phyloP scores from a whole-genome alignment of 2,888 invertebrate species.

The Heliconius ismenius region DNA sequence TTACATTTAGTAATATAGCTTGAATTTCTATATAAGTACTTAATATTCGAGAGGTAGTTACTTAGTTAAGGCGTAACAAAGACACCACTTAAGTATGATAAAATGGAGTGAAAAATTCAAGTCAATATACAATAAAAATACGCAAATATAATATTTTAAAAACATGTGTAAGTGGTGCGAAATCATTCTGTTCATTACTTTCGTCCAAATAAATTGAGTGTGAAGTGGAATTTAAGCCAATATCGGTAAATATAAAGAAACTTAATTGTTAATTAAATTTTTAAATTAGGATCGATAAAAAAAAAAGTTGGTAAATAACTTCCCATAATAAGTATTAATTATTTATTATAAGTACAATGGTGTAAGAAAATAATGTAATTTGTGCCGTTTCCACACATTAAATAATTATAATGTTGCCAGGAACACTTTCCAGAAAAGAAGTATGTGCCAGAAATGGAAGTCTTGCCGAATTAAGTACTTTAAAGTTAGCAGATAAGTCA shows the following conservation, averaged over 20 bases:
- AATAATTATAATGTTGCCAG: neutral
- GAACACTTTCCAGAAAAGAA: neutral
- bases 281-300: neutral
- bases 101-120: neutral
- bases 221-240: neutral
- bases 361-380: neutral
- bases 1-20: neutral
- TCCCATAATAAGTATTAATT: neutral
- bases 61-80: neutral
- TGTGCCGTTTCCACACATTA: neutral
- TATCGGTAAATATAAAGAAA: neutral
- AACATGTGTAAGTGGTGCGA: neutral
- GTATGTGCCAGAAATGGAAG: neutral
- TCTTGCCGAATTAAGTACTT: slow-evolving; percentile 4
- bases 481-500: neutral
- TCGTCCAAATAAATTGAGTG: neutral
- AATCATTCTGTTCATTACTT: neutral
- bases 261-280: neutral
- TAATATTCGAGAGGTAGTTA: slow-evolving; percentile 10
- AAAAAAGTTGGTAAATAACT: neutral
- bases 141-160: neutral
- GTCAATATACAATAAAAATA: neutral
- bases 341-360: neutral
- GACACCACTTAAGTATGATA: neutral
- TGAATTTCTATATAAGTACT: slow-evolving; percentile 11